Conservation (phyloP, 2,113 vertebrate species). For the Apeltes quadracus region DNA sequence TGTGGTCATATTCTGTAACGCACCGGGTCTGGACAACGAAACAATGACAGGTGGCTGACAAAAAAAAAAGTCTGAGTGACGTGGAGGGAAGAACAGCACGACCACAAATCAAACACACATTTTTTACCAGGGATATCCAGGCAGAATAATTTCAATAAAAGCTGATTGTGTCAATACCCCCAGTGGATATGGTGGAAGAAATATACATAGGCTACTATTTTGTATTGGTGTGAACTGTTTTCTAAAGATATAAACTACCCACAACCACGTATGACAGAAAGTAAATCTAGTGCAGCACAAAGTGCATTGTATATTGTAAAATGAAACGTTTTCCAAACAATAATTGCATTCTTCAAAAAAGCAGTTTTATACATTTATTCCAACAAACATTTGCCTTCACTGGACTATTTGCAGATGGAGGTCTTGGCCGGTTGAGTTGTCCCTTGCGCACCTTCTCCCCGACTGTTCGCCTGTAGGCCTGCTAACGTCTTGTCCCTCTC, state of each 20-base stretch:
- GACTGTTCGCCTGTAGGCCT: conserved; percentile 63
- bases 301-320: neutral
- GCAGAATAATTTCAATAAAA: neutral
- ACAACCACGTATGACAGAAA: neutral
- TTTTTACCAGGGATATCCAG: neutral
- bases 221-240: neutral
- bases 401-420: conserved; percentile 30
- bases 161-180: neutral
- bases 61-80: neutral
- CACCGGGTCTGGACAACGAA: neutral
- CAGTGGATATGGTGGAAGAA: neutral
- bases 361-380: neutral
- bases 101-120: neutral
- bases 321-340: neutral
- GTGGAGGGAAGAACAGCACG: neutral
- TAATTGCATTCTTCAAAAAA: neutral
- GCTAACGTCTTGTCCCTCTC: conserved; percentile 82
- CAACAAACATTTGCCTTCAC: conserved; percentile 26
- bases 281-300: neutral
- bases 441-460: conserved; percentile 18
- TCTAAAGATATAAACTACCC: neutral
- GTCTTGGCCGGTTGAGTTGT: conserved; percentile 39
- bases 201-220: neutral
- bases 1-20: conserved; percentile 28
- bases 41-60: neutral